Percentiles rank a stretch among this genome's conserved stretches.
These are phyloP conservation scores for Spisula solida DNA, from an alignment of 2,888 invertebrate species.

Conservation along the genomic window DNA sequence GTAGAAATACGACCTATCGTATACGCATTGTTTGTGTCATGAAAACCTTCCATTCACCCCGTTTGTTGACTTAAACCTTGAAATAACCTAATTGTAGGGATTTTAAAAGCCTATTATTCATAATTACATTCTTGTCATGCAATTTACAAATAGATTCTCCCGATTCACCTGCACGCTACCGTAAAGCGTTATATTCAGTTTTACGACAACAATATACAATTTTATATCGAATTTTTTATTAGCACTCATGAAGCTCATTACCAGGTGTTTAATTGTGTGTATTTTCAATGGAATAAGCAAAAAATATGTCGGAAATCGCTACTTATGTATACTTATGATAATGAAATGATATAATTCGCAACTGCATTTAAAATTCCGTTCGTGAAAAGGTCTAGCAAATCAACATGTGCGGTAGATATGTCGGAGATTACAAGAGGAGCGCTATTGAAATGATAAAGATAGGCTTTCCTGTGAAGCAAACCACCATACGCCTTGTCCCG, in stretches of 20 bases:
- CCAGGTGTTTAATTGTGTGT: slow-evolving; percentile 31
- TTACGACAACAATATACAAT: slow-evolving; percentile 23
- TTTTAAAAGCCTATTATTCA: neutral
- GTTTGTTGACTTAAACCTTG: neutral
- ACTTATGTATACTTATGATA: slow-evolving; percentile 29
- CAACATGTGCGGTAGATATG: neutral
- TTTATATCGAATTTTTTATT: slow-evolving; percentile 10
- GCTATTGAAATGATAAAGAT: neutral
- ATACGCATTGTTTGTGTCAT: neutral
- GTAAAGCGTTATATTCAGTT: neutral
- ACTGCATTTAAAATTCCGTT: slow-evolving; percentile 23
- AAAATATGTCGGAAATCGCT: slow-evolving; percentile 25
- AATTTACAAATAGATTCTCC: slow-evolving; percentile 24
- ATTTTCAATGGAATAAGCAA: neutral
- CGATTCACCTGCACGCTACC: neutral
- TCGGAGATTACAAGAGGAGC: neutral
- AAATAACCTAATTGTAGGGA: neutral
- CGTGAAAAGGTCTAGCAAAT: neutral
- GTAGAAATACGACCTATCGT: neutral
- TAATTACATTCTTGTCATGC: slow-evolving; percentile 15
- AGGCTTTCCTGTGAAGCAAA: neutral
- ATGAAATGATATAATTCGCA: slow-evolving; percentile 20
- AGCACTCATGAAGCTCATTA: slow-evolving; percentile 28
- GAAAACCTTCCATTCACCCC: neutral
- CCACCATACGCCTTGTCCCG: neutral